Conservation (phyloP, 2,888 invertebrate genomes). For the Calliscelio sp. region DNA sequence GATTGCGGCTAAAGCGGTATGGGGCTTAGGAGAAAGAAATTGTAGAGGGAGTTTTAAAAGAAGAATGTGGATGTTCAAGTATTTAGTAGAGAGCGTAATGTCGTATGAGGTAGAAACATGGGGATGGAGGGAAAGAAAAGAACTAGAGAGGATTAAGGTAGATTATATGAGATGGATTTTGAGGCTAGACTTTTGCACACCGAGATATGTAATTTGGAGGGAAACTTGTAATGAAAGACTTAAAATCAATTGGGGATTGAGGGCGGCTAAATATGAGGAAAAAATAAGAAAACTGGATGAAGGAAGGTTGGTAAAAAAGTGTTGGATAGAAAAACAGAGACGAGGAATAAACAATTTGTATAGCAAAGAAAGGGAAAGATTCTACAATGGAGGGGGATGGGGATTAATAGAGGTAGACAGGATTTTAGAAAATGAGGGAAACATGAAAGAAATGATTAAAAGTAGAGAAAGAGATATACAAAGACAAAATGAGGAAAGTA, state of each 20-base stretch:
- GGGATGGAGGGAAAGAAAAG: constrained; percentile 29
- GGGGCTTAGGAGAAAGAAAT: too few relatives aligned
- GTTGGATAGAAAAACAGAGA: constrained; percentile 21
- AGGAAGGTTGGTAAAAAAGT: background rate
- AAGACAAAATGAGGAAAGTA: too few relatives aligned
- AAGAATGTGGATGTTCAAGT: background rate
- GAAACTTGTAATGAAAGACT: constrained; percentile 10
- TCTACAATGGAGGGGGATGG: background rate
- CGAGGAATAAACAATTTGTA: background rate
- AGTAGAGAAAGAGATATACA: background rate
- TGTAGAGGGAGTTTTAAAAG: too few relatives aligned
- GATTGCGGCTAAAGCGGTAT: too few relatives aligned
- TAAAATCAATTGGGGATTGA: background rate
- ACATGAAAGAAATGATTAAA: background rate
- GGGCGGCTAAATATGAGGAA: background rate
- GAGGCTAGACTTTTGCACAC: constrained; percentile 23
- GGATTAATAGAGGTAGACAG: background rate
- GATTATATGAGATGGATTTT: constrained; percentile 43
- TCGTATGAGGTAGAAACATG: constrained; percentile 32
- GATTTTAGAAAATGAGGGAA: background rate
- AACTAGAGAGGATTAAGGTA: constrained; percentile 31
- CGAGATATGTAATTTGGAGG: constrained; percentile 11
- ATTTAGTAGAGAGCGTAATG: background rate
- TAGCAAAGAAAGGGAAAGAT: background rate
- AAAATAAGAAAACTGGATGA: background rate